These are phyloP conservation scores for Latrodectus elegans DNA, from an alignment of 2,888 invertebrate genomes.

Conservation along the genomic window DNA sequence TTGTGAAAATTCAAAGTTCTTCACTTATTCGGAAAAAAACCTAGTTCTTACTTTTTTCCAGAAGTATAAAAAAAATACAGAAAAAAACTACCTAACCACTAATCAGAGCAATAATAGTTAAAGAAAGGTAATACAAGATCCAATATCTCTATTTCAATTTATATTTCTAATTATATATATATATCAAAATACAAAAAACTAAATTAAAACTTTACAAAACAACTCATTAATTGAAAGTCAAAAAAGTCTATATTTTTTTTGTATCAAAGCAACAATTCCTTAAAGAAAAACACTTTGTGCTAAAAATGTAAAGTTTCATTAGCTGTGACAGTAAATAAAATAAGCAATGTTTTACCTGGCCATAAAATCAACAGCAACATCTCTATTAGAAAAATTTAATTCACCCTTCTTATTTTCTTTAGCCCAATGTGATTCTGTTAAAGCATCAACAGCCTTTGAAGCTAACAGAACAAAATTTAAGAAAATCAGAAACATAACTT, in stretches of 20 bases:
- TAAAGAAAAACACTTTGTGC: neutral
- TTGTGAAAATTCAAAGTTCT: too few species aligned
- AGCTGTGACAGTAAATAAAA: neutral
- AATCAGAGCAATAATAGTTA: too few species aligned
- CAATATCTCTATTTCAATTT: neutral
- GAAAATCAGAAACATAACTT: too few species aligned
- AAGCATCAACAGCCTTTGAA: slow-evolving; percentile 89
- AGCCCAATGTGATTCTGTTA: slow-evolving; percentile 93
- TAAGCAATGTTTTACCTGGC: slow-evolving; percentile 77
- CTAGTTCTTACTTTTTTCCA: too few species aligned
- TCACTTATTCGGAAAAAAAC: too few species aligned
- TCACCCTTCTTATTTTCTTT: slow-evolving; percentile 76
- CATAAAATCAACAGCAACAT: slow-evolving; percentile 86
- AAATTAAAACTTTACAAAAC: neutral
- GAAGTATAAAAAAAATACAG: too few species aligned
- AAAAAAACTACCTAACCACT: too few species aligned
- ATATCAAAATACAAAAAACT: neutral
- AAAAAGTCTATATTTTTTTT: too few species aligned
- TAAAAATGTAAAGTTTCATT: neutral
- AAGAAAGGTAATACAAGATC: neutral
- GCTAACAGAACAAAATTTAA: slow-evolving; percentile 73
- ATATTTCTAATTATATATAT: neutral
- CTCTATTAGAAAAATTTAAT: slow-evolving; percentile 86
- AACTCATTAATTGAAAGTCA: too few species aligned
- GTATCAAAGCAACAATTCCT: too few species aligned